Base-by-base conservation (phyloP, 2,888 invertebrate species). In the Aproaerema taeniolella region DNA sequence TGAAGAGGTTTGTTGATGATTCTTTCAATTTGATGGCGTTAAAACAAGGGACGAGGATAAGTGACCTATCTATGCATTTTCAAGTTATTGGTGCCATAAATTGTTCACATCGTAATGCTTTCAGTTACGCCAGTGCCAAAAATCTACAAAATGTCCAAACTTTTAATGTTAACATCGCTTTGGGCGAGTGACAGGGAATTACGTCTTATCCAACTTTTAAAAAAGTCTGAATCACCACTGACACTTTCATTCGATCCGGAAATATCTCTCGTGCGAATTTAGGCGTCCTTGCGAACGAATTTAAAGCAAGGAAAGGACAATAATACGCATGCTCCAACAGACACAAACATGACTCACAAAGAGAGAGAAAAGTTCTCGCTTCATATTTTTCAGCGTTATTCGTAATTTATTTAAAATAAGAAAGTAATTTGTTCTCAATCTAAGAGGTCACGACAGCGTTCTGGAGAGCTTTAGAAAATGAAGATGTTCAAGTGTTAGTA, bases 281-380 rank as follows among this genome's bases (percentile, higher is more conserved):
- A 79, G 76, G 67, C 72, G 83, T 83, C 85, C 83, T 86, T 86
- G 82, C 66, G 68, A 68, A 61, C 67, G 62, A 65, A 66, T 69
- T 72, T 71, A 67, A 72, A 72, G 65, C 68, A 69, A 51, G 57
- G 62, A 70, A 74, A 79, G 79, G 78, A 83, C 73, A 76, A 77
- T 71, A 73, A 78, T 72, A 74, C 58, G 13, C 47, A 48, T 50
- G 55, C 57, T 63, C 55, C 49, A 51, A 52, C 52, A 56, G 50
- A 28, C 58, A 52, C 51, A 52, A 61, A 59, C 68, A 63, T 72
- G 70, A 77, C 55, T 77, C 65, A 67, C 58, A 46, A 49, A 47
- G 41, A 52, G 52, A 52, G 52, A 49, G 55, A 42, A 39, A 39
- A 38, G 13, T 15, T 11, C 10, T 8, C 32, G 29, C 35, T 25